phyloP scores from a whole-genome alignment of 2,113 vertebrate species.

The Saccopteryx leptura region DNA sequence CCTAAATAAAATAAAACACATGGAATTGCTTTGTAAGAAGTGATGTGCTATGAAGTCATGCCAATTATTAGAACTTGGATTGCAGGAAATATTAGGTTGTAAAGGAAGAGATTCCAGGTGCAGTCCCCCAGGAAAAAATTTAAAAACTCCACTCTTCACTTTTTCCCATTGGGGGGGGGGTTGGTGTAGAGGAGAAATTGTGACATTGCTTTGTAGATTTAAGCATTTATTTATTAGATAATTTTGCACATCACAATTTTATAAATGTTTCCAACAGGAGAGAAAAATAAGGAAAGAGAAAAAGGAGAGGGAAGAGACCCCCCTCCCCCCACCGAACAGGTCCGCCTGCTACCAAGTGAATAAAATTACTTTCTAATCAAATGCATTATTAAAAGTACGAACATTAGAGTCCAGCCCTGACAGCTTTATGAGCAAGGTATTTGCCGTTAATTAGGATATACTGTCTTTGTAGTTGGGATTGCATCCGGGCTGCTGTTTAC shows the following conservation, averaged over 20 bases:
- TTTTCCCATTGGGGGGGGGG: neutral
- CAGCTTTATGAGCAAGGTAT: conserved; percentile 83
- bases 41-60: neutral
- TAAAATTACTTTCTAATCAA: conserved; percentile 85
- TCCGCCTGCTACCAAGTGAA: conserved; percentile 69
- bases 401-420: conserved; percentile 79
- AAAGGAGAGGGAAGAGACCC: neutral
- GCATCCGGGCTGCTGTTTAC: conserved; percentile 54
- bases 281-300: conserved; percentile 1
- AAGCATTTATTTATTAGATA: conserved; percentile 2
- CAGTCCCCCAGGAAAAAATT: neutral
- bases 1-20: neutral
- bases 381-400: conserved; percentile 86
- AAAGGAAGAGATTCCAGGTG: neutral
- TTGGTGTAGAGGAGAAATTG: neutral
- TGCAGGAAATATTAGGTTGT: conserved; percentile 14
- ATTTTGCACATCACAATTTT: conserved; percentile 43
- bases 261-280: conserved; percentile 51
- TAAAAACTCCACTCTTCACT: neutral
- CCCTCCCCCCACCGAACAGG: conserved; percentile 72
- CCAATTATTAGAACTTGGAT: neutral
- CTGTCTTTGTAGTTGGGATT: conserved; percentile 72
- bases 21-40: neutral
- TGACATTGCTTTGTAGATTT: conserved; percentile 1
- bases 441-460: conserved; percentile 84